Percentiles rank a stretch among this genome's conserved stretches.
Evolutionary conservation across 2,113 vertebrate species (phyloP).

Genomic region (Meleagris gallopavo): DNA sequence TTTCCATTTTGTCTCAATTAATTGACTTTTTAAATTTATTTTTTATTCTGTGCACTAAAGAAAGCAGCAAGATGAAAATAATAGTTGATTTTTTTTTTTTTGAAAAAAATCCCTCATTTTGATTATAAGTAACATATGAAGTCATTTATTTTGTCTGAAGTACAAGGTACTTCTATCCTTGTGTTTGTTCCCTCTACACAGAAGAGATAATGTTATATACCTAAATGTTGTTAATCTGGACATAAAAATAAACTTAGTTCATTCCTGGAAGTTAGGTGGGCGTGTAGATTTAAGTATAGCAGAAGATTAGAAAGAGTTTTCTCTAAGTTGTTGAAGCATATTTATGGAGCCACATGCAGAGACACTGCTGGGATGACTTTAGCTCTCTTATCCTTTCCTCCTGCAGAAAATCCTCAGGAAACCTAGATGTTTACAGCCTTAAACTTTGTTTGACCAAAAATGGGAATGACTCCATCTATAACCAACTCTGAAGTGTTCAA

Average conservation of each 20-base stretch:
- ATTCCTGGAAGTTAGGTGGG: not conserved
- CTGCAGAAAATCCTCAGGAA: not conserved
- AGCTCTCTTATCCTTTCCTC: not conserved
- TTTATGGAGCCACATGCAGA: not conserved
- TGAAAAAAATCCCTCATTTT: not conserved
- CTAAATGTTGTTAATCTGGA: constrained; percentile 16
- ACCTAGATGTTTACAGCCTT: not conserved
- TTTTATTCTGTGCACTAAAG: not conserved
- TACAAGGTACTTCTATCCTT: not conserved
- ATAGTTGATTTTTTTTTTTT: not conserved
- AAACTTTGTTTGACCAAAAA: not conserved
- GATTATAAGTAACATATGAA: not conserved
- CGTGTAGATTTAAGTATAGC: not conserved
- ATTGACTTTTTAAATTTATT: not conserved
- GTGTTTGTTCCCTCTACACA: not conserved
- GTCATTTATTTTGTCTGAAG: constrained; percentile 14
- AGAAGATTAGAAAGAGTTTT: not conserved
- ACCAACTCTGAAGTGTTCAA: not conserved
- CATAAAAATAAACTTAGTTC: constrained; percentile 20
- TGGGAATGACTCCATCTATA: not conserved
- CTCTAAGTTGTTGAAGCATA: not conserved
- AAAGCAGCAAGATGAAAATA: not conserved
- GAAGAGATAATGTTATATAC: not conserved
- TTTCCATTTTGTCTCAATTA: not conserved
- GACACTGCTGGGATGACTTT: not conserved